Evolutionary conservation across 2,113 vertebrate genomes (phyloP), one percentile per base, ranked within the genome.

Genomic region (Hiodon alosoides): DNA sequence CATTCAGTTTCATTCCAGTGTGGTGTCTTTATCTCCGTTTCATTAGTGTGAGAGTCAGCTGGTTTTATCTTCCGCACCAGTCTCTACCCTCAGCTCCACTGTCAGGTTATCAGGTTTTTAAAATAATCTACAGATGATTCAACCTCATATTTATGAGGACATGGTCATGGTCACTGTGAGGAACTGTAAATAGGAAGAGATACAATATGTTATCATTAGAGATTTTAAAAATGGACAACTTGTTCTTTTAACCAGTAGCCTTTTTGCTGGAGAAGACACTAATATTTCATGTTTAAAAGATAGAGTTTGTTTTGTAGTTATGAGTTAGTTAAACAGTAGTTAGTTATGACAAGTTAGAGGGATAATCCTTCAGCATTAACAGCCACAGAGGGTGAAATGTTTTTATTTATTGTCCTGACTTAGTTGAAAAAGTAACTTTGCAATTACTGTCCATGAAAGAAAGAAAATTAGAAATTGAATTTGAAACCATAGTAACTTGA

Each of bases 211-310:
- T 72, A 72, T 73, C 71, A 62, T 73, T 59, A n/a, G 11, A 64
- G 57, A 14, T 73, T 72, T 72, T 31, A 59, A 58, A 58, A 31
- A 72, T 57, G 50, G 13, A 57, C 59, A 72, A 59, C 48, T 62
- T 31, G 55, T 71, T 46, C 53, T 57, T 16, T 71, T 61, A 48
- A 5, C 57, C 14, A 61, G 17, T 72, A 61, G 57, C 58, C 14
- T 58, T 61, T 58, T 61, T 10, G 31, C 71, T 61, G 7, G 71
- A 72, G 71, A 46, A 58, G 7, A 61, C 47, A 61, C 62, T 72
- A 72, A 72, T 61, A 61, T 72, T 72, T 47, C 71, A 72, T 60
- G 71, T 7, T 61, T 13, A 72, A 51, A 72, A n/a, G 71, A 52
- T 51, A n/a, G n/a, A n/a, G n/a, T n/a, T n/a, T n/a, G 31, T 31